Evolutionary conservation across 2,797 vertebrate species (phyloP), one percentile per base, ranked within the genome.

Genomic region (Forpus xanthops): DNA sequence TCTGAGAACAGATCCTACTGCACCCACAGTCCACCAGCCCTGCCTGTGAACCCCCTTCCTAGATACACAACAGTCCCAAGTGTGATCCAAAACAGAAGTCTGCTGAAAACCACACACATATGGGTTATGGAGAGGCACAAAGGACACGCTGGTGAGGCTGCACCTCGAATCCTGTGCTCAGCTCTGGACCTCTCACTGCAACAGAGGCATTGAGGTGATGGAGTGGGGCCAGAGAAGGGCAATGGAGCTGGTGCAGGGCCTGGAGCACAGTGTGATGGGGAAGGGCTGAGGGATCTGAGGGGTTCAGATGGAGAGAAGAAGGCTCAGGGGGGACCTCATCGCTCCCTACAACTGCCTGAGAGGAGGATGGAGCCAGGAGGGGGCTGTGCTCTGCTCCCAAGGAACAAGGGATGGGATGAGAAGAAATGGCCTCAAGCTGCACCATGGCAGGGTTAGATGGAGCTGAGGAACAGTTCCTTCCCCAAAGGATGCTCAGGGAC

Each of bases 91-190:
- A 88, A 70, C 3, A 89, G 74, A 79, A 72, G 31, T 20, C 6
- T 8, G 30, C 8, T 1, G 0, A 77, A 82, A 92, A 16, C 41
- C 2, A 1, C 74, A 44, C 8, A 0, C 0, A 1, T 8, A 35
- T 9, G 45, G 81, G 50, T 92, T 52, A 85, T 2, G 44, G 13
- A 6, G 64, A 53, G 41, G 53, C 31, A 18, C 4, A 3, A 45
- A 17, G 47, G 56, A 87, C 56, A 33, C 55, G 33, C n/a, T 15
- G n/a, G 2, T 5, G n/a, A 33, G n/a, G n/a, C 9, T 24, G 55
- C 55, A 33, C 14, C n/a, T 56, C n/a, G 3, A 24, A 56, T 56
- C n/a, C 55, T 24, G 9, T 0, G n/a, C 6, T 56, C 55, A 56
- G 21, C 7, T 15, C n/a, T 24, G 13, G 21, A n/a, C 9, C n/a